These are phyloP conservation scores for Trachelus iudaicus DNA, from an alignment of 2,888 invertebrate genomes.

Conservation along the genomic window DNA sequence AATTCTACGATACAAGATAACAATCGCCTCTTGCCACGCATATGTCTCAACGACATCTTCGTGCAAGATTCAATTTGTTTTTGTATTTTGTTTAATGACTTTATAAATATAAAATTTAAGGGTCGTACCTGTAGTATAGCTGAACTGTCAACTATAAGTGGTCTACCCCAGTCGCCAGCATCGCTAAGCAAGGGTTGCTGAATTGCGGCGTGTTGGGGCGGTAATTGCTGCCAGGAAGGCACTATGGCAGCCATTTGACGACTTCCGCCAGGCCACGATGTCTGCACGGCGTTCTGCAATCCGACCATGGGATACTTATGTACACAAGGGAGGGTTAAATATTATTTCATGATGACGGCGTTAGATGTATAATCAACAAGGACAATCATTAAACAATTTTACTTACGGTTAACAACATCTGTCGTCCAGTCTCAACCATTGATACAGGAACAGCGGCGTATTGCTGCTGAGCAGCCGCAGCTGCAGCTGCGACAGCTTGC, in stretches of 20 bases:
- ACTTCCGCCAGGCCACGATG: slow-evolving; percentile 76
- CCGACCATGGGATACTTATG: slow-evolving; percentile 34
- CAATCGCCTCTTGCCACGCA: slow-evolving; percentile 21
- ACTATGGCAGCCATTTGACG: slow-evolving; percentile 83
- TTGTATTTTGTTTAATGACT: neutral
- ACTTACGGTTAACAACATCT: slow-evolving; percentile 80
- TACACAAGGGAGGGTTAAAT: slow-evolving; percentile 23
- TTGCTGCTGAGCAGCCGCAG: slow-evolving; percentile 82
- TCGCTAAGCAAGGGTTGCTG: slow-evolving; percentile 73
- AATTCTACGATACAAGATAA: slow-evolving; percentile 21
- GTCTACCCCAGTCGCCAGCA: slow-evolving; percentile 78
- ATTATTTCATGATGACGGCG: neutral
- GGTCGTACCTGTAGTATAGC: slow-evolving; percentile 74
- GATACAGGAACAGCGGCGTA: slow-evolving; percentile 87
- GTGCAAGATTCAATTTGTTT: neutral
- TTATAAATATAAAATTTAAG: neutral
- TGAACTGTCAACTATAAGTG: slow-evolving; percentile 81
- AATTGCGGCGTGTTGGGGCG: slow-evolving; percentile 72
- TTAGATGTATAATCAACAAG: neutral
- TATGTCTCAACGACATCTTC: slow-evolving; percentile 24
- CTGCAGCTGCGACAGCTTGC: slow-evolving; percentile 72
- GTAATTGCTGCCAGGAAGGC: slow-evolving; percentile 86
- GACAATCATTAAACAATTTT: neutral
- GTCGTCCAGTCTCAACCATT: slow-evolving; percentile 88
- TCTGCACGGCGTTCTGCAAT: slow-evolving; percentile 74